Base-by-base conservation (phyloP, 2,113 vertebrate genomes). In the Nipponia nippon region DNA sequence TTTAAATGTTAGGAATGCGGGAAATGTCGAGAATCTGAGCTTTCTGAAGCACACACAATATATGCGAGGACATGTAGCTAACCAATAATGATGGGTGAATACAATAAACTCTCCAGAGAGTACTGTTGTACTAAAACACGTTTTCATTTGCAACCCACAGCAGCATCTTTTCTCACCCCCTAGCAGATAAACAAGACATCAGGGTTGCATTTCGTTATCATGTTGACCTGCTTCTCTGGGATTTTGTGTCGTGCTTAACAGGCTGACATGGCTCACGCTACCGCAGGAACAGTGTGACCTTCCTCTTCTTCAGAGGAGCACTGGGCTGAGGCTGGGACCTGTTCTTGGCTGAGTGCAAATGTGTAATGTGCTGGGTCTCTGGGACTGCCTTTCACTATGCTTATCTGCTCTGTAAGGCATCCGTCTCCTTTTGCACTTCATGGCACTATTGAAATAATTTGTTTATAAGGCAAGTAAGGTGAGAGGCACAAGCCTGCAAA, bases 201-300 rank as follows among this genome's bases (percentile, higher is more conserved):
- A 42, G 26, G 8, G 25, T 29, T 90, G n/a, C 27, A 36, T 82
- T 75, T 84, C 49, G 19, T 50, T 62, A 16, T 38, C 2, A 1
- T 34, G 22, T 27, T 77, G 63, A 50, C 44, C 36, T 46, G 56
- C 27, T 62, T 90, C 46, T 76, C 75, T 56, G 36, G 59, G 46
- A 42, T 69, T 92, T 50, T 42, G 10, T n/a, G 30, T 47, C 21
- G 11, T 11, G 32, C 32, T 36, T 56, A 92, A 46, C 9, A 62
- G 29, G 26, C 21, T 65, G 44, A 15, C 30, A 22, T 9, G 49
- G 65, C 19, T 53, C 13, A 27, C 0, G 0, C 34, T 53, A 21
- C 63, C 2, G 2, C 29, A 88, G 77, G 16, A 76, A 29, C 5
- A 14, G 7, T 11, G 42, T 67, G 77, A 66, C n/a, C 19, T 76